phyloP scores from a whole-genome alignment of 1,140 invertebrate genomes.

The Drosophila nikananu region DNA sequence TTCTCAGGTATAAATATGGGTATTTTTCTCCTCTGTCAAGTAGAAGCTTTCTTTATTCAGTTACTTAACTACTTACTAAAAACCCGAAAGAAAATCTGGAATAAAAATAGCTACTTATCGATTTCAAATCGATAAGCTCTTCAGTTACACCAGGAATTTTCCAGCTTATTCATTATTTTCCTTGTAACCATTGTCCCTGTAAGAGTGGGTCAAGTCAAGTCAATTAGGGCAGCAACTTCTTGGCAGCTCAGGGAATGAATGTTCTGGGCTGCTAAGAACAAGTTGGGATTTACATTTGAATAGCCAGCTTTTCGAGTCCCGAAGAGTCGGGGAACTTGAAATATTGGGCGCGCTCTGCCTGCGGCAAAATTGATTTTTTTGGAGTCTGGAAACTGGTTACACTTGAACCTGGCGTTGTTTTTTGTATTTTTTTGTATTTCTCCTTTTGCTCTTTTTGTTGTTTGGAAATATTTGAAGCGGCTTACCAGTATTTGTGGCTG shows the following conservation, averaged over 20 bases:
- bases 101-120: neutral
- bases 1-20: neutral
- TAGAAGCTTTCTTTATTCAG: neutral
- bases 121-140: neutral
- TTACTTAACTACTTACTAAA: too few relatives aligned
- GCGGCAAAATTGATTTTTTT: constrained; percentile 34
- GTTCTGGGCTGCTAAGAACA: constrained; percentile 53
- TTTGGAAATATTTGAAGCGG: constrained; percentile 66
- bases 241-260: constrained; percentile 26
- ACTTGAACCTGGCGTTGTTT: constrained; percentile 71
- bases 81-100: neutral
- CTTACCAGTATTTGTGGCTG: constrained; percentile 41
- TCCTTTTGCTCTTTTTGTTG: constrained; percentile 25
- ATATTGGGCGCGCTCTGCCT: constrained; percentile 52
- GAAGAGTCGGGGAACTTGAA: constrained; percentile 52
- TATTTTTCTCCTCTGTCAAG: neutral
- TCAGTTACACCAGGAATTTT: neutral
- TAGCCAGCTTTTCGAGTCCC: constrained; percentile 34
- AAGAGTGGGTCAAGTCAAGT: constrained; percentile 23
- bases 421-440: constrained; percentile 19
- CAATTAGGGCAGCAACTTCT: constrained; percentile 31
- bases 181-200: neutral
- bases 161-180: neutral
- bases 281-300: constrained; percentile 72
- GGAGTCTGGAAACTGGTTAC: constrained; percentile 75